Evolutionary conservation across 1,140 invertebrate species (phyloP).

Genomic region (Eriosoma lanigerum): DNA sequence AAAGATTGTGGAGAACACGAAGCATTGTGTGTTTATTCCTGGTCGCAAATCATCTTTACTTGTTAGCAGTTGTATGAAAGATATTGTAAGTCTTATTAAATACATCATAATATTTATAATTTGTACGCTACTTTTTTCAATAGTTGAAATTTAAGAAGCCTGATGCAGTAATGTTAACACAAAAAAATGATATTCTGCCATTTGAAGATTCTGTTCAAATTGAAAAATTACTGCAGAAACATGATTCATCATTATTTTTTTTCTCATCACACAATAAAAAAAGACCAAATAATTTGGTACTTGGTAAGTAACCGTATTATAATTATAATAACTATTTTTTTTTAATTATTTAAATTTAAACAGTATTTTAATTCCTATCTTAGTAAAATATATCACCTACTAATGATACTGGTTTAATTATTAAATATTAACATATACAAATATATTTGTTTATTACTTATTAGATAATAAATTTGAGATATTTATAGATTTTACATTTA

Average conservation of each 20-base stretch:
- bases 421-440: too few relatives aligned
- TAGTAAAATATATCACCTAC: too few relatives aligned
- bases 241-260: constrained; percentile 85
- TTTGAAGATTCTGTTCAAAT: constrained; percentile 82
- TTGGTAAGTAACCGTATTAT: constrained; percentile 64
- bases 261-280: constrained; percentile 93
- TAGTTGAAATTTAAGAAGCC: constrained; percentile 84
- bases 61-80: constrained; percentile 77
- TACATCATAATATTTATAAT: constrained; percentile 36
- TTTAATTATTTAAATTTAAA: too few relatives aligned
- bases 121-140: constrained; percentile 28
- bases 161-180: constrained; percentile 72
- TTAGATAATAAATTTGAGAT: too few relatives aligned
- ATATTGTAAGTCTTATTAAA: constrained; percentile 67
- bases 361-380: too few relatives aligned
- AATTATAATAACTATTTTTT: background rate
- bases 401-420: too few relatives aligned
- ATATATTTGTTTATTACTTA: too few relatives aligned
- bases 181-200: constrained; percentile 81
- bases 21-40: constrained; percentile 81
- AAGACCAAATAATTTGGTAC: constrained; percentile 85
- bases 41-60: constrained; percentile 80
- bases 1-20: constrained; percentile 85
- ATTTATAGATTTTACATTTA: too few relatives aligned
- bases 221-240: constrained; percentile 83